Base-by-base conservation (phyloP, 92 coral and sea anemone species). In the Siderastrea siderea region DNA sequence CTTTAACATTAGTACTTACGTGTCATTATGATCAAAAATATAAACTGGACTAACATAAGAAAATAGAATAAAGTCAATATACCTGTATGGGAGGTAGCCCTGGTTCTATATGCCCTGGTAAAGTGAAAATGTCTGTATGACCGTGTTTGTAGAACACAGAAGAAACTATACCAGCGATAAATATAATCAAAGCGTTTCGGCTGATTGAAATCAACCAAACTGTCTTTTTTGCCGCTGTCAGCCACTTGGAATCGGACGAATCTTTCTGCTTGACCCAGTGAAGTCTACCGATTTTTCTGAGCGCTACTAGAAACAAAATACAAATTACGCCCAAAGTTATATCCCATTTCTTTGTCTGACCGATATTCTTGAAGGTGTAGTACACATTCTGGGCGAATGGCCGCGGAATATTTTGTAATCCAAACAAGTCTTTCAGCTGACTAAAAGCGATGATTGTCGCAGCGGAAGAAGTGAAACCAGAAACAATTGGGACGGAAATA, bases 401-500 rank as follows among this genome's bases (percentile, higher is more conserved):
- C 69, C 98, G 93, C 10, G 99, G 98, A 61, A 96, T 90, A 55
- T 90, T 90, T 86, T 74, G 69, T 26, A 96, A 73, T 47, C 99
- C 99, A 9, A 96, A 89, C 66, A 98, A 81, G 57, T 94, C 99
- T 72, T 96, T 96, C 68, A 98, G 73, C 85, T 95, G 99, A n/a
- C 98, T 93, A 52, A 95, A 83, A 7, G 98, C 98, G 54, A 98
- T 98, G 86, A 96, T 98, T 12, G 96, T 93, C 1, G 99, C 98
- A 46, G 99, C 99, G 16, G 99, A 88, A 0, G 99, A 95, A 1
- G 99, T 98, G 73, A 98, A 98, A 10, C 99, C 99, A 62, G 93
- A 92, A 1, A 95, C 94, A 45, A 98, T 92, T 7, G 99, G 99
- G 68, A 95, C 80, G 3, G 99, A 96, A 83, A 98, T 95, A 84